Evolutionary conservation across 2,797 vertebrate species (phyloP).

Genomic region (Cryptoblepharus egeriae): DNA sequence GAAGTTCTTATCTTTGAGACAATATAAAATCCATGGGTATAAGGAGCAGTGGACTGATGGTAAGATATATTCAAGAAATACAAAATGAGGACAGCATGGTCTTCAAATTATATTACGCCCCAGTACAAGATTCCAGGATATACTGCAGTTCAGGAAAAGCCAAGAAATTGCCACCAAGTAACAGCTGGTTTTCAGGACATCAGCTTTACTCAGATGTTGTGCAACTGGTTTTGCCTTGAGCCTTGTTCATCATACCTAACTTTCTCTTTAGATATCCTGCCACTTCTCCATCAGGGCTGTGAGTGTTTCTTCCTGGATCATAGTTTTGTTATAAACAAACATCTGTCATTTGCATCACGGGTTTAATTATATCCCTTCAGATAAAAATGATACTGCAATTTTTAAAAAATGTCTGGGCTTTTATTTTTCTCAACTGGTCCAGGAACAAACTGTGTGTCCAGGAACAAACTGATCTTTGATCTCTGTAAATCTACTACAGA

Average conservation of each 20-base stretch:
- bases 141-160: too few species aligned
- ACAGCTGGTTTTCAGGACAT: background rate
- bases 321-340: background rate
- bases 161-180: background rate
- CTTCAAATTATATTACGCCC: background rate
- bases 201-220: background rate
- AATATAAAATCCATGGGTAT: background rate
- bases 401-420: too few species aligned
- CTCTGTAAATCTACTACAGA: background rate
- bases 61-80: background rate
- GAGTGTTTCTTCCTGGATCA: background rate
- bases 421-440: background rate
- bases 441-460: too few species aligned
- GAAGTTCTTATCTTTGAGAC: background rate
- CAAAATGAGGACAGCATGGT: background rate
- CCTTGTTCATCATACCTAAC: background rate
- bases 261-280: background rate
- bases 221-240: background rate
- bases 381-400: too few species aligned
- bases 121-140: background rate
- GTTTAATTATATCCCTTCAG: background rate
- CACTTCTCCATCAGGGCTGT: background rate
- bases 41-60: background rate
- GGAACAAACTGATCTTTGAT: too few species aligned
- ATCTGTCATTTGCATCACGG: too few species aligned